Conservation (phyloP, 2,113 vertebrate species). For the Muscicapa adusta region DNA sequence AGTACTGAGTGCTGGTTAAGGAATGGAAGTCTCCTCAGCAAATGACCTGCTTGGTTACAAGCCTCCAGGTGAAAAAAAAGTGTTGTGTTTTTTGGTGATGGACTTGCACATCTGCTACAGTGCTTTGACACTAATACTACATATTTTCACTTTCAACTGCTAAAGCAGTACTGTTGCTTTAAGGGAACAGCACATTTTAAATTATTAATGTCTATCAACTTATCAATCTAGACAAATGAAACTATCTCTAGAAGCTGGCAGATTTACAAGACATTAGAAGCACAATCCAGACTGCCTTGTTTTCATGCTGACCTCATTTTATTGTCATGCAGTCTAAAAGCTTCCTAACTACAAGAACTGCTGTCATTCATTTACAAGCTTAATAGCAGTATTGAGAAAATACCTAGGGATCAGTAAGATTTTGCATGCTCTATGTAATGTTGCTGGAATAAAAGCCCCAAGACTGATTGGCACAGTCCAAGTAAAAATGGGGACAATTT, state of each 20-base stretch:
- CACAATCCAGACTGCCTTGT: not conserved
- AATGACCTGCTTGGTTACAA: not conserved
- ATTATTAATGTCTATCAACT: not conserved
- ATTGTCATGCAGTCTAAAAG: not conserved
- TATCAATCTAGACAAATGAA: conserved; percentile 3
- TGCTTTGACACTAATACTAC: not conserved
- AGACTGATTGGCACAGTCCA: not conserved
- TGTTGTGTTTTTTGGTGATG: accelerated
- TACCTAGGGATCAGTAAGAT: not conserved
- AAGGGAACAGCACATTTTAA: not conserved
- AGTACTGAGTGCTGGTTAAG: not conserved
- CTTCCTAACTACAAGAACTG: not conserved
- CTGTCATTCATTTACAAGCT: not conserved
- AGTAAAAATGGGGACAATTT: not conserved
- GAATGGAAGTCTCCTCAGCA: not conserved
- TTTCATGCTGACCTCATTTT: conserved; percentile 19
- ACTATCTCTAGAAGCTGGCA: not conserved
- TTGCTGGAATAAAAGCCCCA: not conserved
- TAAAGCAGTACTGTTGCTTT: not conserved
- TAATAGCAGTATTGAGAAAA: not conserved
- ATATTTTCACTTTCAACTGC: not conserved
- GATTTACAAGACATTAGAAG: not conserved
- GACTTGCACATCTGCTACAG: not conserved
- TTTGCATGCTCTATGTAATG: not conserved
- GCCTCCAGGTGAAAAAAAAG: not conserved